A percentile compares a stretch with the other conserved stretches of the same genome.
Conservation (phyloP, 2,888 invertebrate species). For the Minunthozetes semirufus region DNA sequence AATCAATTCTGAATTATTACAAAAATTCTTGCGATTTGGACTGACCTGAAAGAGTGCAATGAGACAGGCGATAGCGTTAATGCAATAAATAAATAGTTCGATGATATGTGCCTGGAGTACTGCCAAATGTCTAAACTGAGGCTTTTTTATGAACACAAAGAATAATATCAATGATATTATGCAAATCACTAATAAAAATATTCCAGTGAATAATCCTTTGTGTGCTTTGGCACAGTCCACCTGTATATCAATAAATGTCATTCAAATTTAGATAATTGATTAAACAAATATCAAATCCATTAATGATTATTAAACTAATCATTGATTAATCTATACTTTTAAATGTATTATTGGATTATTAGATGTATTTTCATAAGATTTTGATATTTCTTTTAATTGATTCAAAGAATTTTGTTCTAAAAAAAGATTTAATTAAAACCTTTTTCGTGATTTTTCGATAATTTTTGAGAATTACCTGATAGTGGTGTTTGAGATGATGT, state of each 20-base stretch:
- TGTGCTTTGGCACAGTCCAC: conserved; percentile 91
- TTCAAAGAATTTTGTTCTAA: too few species aligned
- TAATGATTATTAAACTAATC: too few species aligned
- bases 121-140: conserved; percentile 68
- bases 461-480: conserved; percentile 34
- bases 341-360: too few species aligned
- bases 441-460: too few species aligned
- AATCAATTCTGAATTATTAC: too few species aligned
- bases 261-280: background rate
- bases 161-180: conserved; percentile 85
- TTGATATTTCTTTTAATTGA: too few species aligned
- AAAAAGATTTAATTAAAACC: background rate
- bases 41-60: conserved; percentile 71
- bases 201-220: conserved; percentile 84
- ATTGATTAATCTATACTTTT: too few species aligned
- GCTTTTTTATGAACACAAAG: conserved; percentile 69
- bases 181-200: conserved; percentile 74
- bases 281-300: too few species aligned
- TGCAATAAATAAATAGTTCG: conserved; percentile 74
- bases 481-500: conserved; percentile 65
- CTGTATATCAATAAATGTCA: background rate
- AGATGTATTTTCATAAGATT: too few species aligned
- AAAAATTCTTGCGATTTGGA: background rate
- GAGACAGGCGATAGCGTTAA: conserved; percentile 75
- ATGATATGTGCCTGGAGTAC: conserved; percentile 83